Base-by-base conservation (phyloP, 2,797 vertebrate species). In the Brachyalestes nurse region DNA sequence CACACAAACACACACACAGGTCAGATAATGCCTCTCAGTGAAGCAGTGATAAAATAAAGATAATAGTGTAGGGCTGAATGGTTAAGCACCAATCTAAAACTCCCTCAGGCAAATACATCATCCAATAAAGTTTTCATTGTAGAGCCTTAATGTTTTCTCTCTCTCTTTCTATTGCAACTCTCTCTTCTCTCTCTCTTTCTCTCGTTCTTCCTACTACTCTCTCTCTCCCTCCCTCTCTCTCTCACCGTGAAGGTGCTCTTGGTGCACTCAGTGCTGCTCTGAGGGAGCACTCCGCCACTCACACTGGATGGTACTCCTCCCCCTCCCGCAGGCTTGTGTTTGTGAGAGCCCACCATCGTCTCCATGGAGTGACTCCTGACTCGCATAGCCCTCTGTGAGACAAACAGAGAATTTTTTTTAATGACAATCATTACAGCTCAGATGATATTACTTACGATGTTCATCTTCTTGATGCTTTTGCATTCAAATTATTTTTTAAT, bases 311-410 rank as follows among this genome's bases (percentile, higher is more conserved):
- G 96, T 72, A 99, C 95, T 4, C 96, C 95, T 0, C 93, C 90
- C 0, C 93, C 77, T 2, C 94, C 94, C 0, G 93, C 90, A 0
- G 95, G 79, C 42, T 96, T 93, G 90, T 96, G 97, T 85, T 95
- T 97, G 78, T 98, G 96, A 72, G 96, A 95, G 70, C 96, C 95
- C 89, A 97, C 97, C 97, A 99, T 96, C 1, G 97, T 97, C 93
- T 99, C 97, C 97, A 98, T 98, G 85, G 97, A 99, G 90, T 99
- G 97, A 87, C 97, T 99, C 80, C 97, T 95, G 53, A 99, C 97
- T 0, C 97, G 95, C 93, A 99, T 98, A 80, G 97, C 97, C 90
- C 97, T 96, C 97, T 99, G 89, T 51, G 17, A 53, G 16, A 77
- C 17, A 78, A 7, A 64, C 4, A 75, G n/a, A 40, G 13, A 69